These are phyloP conservation scores for Diaperis boleti DNA, from an alignment of 2,888 invertebrate species.

Conservation along the genomic window DNA sequence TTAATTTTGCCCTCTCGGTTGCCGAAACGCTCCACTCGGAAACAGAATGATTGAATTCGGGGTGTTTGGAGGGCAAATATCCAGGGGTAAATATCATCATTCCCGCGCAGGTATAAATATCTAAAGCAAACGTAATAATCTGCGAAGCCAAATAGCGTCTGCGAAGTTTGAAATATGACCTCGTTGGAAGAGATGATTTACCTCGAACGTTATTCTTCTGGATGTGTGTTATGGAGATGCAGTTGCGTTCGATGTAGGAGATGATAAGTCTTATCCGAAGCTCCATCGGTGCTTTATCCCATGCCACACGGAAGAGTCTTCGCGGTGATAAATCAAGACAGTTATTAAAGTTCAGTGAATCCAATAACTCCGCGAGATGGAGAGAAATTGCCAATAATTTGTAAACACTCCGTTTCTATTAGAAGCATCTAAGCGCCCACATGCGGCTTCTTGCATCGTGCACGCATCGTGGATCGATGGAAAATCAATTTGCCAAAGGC, in stretches of 20 bases:
- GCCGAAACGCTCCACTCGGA: background rate
- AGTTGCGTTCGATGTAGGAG: conserved; percentile 30
- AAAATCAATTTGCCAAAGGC: conserved; percentile 31
- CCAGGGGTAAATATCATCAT: conserved; percentile 29
- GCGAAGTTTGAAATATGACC: conserved; percentile 36
- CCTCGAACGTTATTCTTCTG: conserved; percentile 36
- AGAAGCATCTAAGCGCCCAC: conserved; percentile 15
- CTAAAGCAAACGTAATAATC: conserved; percentile 39
- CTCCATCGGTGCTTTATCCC: conserved; percentile 40
- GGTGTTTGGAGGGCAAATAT: conserved; percentile 20
- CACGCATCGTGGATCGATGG: conserved; percentile 8
- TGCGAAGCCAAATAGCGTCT: conserved; percentile 38
- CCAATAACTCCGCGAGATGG: conserved; percentile 36
- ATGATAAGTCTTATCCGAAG: conserved; percentile 43
- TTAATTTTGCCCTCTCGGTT: no score
- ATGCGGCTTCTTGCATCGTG: conserved; percentile 1
- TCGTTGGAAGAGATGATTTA: conserved; percentile 40
- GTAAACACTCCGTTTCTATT: conserved; percentile 38
- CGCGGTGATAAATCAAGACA: conserved; percentile 46
- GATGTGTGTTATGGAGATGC: conserved; percentile 39
- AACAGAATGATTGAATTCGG: conserved; percentile 15
- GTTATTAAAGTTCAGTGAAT: conserved; percentile 47
- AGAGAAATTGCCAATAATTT: conserved; percentile 42
- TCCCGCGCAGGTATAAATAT: conserved; percentile 36
- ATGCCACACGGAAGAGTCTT: conserved; percentile 48